These are phyloP conservation scores for Aethina tumida DNA, from an alignment of 1,140 invertebrate genomes.

Conservation along the genomic window DNA sequence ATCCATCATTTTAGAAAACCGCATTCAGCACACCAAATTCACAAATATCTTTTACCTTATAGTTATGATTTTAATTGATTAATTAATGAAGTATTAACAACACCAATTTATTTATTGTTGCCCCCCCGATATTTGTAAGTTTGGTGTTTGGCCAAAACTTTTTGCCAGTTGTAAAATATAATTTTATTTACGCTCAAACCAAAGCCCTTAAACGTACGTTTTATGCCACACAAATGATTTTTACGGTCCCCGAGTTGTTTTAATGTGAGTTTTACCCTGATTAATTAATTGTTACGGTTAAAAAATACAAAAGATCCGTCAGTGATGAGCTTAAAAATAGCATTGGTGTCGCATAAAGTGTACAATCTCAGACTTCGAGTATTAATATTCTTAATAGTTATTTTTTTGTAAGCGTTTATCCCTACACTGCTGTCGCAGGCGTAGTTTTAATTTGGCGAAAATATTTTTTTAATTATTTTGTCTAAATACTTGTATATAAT, in stretches of 20 bases:
- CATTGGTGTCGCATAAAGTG: conserved; percentile 10
- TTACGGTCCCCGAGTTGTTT: too few species aligned
- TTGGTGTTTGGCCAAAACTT: conserved; percentile 9
- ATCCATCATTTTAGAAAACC: too few species aligned
- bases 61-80: conserved; percentile 4
- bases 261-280: too few species aligned
- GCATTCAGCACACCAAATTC: too few species aligned
- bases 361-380: conserved; percentile 17
- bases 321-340: conserved; percentile 9
- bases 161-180: too few species aligned
- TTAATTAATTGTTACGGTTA: too few species aligned
- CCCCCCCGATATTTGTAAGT: conserved; percentile 11
- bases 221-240: conserved; percentile 7
- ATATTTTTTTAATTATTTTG: conserved; percentile 16
- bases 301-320: too few species aligned
- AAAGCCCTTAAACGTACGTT: conserved; percentile 11
- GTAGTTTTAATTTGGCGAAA: conserved; percentile 19
- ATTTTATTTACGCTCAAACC: conserved; percentile 9
- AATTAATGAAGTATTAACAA: conserved; percentile 7
- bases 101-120: conserved; percentile 10
- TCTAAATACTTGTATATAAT: conserved; percentile 18
- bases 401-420: conserved; percentile 16
- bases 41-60: too few species aligned
- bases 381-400: conserved; percentile 23
- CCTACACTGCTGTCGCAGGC: conserved; percentile 11